phyloP scores from a whole-genome alignment of 2,797 vertebrate species.

The Melanotaenia boesemani region DNA sequence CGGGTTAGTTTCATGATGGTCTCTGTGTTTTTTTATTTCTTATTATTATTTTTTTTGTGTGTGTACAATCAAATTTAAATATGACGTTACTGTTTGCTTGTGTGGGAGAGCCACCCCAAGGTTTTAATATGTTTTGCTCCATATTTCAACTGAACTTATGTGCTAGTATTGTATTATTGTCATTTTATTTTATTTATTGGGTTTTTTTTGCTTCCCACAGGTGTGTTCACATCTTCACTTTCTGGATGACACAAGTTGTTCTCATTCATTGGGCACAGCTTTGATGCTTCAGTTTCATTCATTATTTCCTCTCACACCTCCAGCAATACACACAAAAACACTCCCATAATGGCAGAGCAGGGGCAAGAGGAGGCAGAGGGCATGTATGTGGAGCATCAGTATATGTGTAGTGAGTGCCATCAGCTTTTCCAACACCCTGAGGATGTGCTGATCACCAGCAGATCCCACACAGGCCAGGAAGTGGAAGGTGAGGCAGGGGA shows the following conservation, averaged over 20 bases:
- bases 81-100: neutral
- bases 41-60: too few relatives aligned
- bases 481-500: constrained; percentile 65
- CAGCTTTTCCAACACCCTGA: constrained; percentile 89
- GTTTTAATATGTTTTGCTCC: neutral
- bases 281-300: constrained; percentile 5
- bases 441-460: constrained; percentile 94
- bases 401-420: constrained; percentile 94
- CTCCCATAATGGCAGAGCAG: constrained; percentile 76
- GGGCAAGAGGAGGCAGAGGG: constrained; percentile 84
- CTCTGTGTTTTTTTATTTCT: neutral
- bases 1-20: neutral
- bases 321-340: neutral
- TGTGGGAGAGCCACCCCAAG: neutral
- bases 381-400: constrained; percentile 90
- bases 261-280: constrained; percentile 8
- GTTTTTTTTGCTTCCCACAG: constrained; percentile 34
- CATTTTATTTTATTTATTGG: neutral
- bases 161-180: neutral
- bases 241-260: constrained; percentile 19
- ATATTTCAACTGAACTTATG: neutral
- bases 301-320: neutral
- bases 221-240: constrained; percentile 5
- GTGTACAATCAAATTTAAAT: neutral
- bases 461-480: constrained; percentile 84